Percentiles rank a stretch among this genome's conserved stretches.
These are phyloP conservation scores for Fringilla coelebs DNA, from an alignment of 2,797 vertebrate species.

Conservation along the genomic window DNA sequence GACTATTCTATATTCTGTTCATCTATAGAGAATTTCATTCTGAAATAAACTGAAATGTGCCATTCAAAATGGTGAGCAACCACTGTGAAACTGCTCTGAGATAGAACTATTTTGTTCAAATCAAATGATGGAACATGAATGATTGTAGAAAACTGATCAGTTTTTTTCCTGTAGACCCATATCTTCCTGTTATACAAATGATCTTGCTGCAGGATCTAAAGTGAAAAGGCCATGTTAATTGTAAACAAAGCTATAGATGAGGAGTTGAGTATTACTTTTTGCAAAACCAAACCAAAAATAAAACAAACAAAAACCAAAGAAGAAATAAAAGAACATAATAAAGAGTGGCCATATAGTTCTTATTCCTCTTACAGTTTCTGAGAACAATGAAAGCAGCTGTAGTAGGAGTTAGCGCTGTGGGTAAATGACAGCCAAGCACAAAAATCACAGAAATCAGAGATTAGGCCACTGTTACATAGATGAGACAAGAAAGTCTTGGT, in stretches of 20 bases:
- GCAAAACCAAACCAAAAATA: neutral
- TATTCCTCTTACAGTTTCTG: neutral
- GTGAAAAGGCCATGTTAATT: neutral
- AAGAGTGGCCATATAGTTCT: neutral
- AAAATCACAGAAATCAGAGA: neutral
- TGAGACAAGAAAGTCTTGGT: neutral
- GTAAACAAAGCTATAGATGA: neutral
- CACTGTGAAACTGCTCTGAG: neutral
- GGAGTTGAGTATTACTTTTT: neutral
- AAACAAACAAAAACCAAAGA: neutral
- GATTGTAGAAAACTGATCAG: neutral
- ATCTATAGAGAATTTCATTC: neutral
- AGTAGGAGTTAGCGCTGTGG: neutral
- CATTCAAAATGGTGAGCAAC: neutral
- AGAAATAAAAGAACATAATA: neutral
- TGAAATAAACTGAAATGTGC: neutral
- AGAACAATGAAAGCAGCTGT: neutral
- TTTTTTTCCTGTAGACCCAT: neutral
- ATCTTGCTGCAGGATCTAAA: neutral
- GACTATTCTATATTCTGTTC: neutral
- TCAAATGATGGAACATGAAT: neutral
- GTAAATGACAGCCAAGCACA: neutral
- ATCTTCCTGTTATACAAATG: neutral
- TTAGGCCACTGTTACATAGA: neutral
- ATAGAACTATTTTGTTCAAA: neutral